Percentiles rank a stretch among this genome's conserved stretches.
phyloP scores from a whole-genome alignment of 2,797 vertebrate species.

The Taeniopygia guttata region DNA sequence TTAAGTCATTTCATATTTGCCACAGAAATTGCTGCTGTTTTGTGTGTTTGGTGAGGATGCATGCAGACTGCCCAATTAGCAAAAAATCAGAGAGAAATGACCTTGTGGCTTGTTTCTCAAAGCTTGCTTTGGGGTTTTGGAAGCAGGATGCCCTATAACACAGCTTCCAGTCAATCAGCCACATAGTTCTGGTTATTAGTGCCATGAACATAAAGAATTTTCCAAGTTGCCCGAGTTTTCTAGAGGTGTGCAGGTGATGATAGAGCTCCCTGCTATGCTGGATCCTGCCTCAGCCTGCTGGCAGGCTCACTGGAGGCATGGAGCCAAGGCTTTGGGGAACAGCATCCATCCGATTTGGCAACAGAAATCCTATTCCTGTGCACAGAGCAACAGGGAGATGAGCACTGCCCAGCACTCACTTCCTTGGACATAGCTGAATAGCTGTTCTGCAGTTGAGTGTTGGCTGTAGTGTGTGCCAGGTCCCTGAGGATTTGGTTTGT shows the following conservation, averaged over 20 bases:
- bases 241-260: background rate
- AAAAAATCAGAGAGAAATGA: background rate
- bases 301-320: background rate
- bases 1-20: conserved; percentile 56
- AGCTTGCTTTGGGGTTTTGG: background rate
- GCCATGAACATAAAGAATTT: background rate
- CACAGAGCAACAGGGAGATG: background rate
- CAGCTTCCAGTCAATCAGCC: background rate
- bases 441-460: background rate
- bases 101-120: background rate
- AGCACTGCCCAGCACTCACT: background rate
- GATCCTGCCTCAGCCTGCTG: background rate
- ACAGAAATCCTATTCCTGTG: background rate
- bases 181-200: background rate
- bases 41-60: conserved; percentile 7
- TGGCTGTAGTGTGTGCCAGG: rapidly evolving
- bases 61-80: conserved; percentile 46
- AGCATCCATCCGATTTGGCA: background rate
- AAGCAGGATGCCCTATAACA: background rate
- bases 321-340: background rate
- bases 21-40: conserved; percentile 25
- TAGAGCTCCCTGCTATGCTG: background rate
- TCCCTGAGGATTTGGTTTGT: background rate
- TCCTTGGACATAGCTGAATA: background rate
- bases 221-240: background rate